Evolutionary conservation across 2,797 vertebrate species (phyloP).

Genomic region (Eulemur rubriventer): DNA sequence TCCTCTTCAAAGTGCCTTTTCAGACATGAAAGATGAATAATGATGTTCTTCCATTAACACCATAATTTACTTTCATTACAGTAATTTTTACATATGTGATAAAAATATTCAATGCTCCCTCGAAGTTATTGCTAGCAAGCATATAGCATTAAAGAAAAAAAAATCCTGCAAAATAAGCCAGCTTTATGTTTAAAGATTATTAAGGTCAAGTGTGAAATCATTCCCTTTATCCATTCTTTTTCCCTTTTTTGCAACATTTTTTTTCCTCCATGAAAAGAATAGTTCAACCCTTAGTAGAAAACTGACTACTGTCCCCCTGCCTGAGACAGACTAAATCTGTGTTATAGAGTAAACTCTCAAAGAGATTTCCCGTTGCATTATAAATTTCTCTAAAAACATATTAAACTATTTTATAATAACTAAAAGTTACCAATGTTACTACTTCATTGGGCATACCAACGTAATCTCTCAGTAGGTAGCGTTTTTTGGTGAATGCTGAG

Average conservation of each 20-base stretch:
- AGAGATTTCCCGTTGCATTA: neutral
- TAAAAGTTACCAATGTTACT: neutral
- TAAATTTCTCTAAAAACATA: neutral
- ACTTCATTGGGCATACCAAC: neutral
- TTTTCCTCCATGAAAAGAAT: neutral
- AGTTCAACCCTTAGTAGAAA: neutral
- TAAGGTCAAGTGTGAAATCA: neutral
- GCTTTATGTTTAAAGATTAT: neutral
- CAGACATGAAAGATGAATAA: neutral
- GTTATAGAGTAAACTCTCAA: neutral
- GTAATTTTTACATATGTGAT: neutral
- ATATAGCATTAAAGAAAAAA: neutral
- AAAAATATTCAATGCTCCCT: neutral
- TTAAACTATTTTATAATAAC: neutral
- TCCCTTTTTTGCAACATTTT: neutral
- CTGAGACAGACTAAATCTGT: neutral
- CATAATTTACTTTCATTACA: neutral
- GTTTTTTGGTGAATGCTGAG: neutral
- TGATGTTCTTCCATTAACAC: neutral
- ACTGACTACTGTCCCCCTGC: neutral
- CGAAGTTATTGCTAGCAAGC: neutral
- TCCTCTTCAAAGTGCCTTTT: neutral
- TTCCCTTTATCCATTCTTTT: neutral
- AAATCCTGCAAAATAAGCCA: neutral
- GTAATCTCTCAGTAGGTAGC: neutral